Evolutionary conservation across 2,113 vertebrate species (phyloP).

Genomic region (Proteles cristata): DNA sequence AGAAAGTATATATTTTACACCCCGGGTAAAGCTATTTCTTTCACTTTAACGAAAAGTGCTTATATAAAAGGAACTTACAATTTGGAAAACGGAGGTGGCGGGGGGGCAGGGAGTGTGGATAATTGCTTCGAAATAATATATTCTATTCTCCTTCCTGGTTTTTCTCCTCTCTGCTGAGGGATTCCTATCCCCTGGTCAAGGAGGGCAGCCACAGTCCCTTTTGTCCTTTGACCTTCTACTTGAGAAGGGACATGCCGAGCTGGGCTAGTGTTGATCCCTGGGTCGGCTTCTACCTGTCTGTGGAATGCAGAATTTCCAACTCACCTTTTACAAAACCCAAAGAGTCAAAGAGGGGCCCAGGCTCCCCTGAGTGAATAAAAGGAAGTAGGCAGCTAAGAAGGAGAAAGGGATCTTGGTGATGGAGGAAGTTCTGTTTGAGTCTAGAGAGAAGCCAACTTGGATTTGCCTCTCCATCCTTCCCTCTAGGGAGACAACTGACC

Average conservation of each 20-base stretch:
- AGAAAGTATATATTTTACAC: conserved; percentile 61
- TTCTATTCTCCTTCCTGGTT: neutral
- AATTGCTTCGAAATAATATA: conserved; percentile 16
- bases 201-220: neutral
- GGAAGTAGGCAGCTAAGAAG: neutral
- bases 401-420: neutral
- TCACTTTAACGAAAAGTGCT: conserved; percentile 3
- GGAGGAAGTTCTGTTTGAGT: neutral
- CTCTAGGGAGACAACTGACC: fast-evolving
- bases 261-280: too few species aligned
- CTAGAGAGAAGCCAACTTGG: neutral
- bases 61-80: conserved; percentile 49
- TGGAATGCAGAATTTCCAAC: neutral
- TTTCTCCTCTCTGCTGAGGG: neutral
- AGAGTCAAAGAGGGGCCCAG: neutral
- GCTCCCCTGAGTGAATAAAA: too few species aligned
- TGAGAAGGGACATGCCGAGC: neutral
- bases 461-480: neutral
- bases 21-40: conserved; percentile 42
- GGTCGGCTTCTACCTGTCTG: neutral
- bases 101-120: neutral
- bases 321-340: neutral
- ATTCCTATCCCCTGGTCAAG: neutral
- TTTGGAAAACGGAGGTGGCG: conserved; percentile 43
- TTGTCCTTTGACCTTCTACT: neutral